These are phyloP conservation scores for Oryzaephilus surinamensis DNA, from an alignment of 1,140 invertebrate genomes.

Conservation along the genomic window DNA sequence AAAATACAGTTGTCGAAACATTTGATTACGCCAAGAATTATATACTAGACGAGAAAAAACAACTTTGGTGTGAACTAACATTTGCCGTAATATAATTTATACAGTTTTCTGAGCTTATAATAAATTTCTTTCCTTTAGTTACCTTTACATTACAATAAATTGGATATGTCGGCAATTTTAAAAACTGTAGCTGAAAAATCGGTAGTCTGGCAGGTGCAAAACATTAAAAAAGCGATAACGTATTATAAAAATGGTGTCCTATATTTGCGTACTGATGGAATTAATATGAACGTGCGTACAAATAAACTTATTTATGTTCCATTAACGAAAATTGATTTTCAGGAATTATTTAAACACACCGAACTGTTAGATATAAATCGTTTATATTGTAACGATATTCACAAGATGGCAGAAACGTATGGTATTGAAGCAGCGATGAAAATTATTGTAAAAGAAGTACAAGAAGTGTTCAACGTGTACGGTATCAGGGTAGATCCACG, in stretches of 20 bases:
- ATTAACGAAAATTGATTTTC: constrained; percentile 6
- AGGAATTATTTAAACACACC: constrained; percentile 77
- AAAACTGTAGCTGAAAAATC: constrained; percentile 60
- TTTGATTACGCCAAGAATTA: constrained; percentile 52
- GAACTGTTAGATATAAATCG: constrained; percentile 74
- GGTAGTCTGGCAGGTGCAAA: constrained; percentile 68
- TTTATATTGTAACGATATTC: constrained; percentile 91
- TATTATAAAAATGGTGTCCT: constrained; percentile 47
- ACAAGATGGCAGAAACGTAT: constrained; percentile 78
- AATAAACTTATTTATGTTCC: neutral
- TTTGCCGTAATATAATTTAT: constrained; percentile 43
- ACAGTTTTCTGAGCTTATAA: constrained; percentile 29
- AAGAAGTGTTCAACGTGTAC: constrained; percentile 90
- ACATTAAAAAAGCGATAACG: constrained; percentile 75
- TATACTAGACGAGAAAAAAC: constrained; percentile 57
- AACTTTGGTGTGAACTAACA: constrained; percentile 65
- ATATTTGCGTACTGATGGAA: constrained; percentile 85
- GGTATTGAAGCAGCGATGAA: constrained; percentile 92
- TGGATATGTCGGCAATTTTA: constrained; percentile 72
- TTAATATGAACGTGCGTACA: constrained; percentile 64
- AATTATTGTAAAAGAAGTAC: constrained; percentile 74
- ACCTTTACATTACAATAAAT: constrained; percentile 49
- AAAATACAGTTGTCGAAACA: constrained; percentile 39
- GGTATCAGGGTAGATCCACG: constrained; percentile 90
- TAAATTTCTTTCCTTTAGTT: constrained; percentile 45